Evolutionary conservation across 1,140 invertebrate genomes (phyloP), one percentile per base, ranked within the genome.

Genomic region (Procambarus virginalis): DNA sequence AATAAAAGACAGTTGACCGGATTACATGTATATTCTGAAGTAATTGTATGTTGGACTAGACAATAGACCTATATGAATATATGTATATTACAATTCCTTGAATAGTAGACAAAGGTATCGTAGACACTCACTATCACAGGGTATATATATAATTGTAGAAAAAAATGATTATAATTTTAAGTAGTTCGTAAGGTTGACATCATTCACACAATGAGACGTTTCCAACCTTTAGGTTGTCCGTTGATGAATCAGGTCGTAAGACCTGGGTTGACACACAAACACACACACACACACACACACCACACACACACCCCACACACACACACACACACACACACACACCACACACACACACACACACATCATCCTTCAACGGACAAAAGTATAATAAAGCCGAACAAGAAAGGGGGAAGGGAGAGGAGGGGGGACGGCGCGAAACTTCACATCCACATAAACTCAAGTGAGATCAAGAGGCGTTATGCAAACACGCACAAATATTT

Each of bases 61-160:
- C 48, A 17, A 80, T 68, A 84, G 73, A 84, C 48, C 60, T 84
- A 84, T 84, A 84, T 84, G 82, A 84, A 84, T 84, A 84, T 84
- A 84, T 84, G 64, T 84, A 84, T 73, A 84, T 73, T 84, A 84
- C 81, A 83, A 83, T 83, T 68, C 81, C 64, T 84, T 84, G 68
- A 84, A 68, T 73, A 84, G 81, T 60, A 78, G 77, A 78, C 46
- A 68, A 83, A 83, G 81, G 81, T 83, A 83, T 68, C 58, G 81
- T 84, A 84, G 64, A 49, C 45, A 84, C 64, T 73, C 82, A 84
- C 64, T 84, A 84, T 84, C 82, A 84, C 82, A 84, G 64, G 64
- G 34, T 49, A 84, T 84, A 49, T 46, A 70, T 49, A 80, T 84
- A 73, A 70, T 84, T 49, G 58, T 55, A 84, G 60, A 73, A 84